A percentile compares a stretch with the other conserved stretches of the same genome.
Evolutionary conservation across 2,888 invertebrate species (phyloP).

Genomic region (Stenichneumon culpator): DNA sequence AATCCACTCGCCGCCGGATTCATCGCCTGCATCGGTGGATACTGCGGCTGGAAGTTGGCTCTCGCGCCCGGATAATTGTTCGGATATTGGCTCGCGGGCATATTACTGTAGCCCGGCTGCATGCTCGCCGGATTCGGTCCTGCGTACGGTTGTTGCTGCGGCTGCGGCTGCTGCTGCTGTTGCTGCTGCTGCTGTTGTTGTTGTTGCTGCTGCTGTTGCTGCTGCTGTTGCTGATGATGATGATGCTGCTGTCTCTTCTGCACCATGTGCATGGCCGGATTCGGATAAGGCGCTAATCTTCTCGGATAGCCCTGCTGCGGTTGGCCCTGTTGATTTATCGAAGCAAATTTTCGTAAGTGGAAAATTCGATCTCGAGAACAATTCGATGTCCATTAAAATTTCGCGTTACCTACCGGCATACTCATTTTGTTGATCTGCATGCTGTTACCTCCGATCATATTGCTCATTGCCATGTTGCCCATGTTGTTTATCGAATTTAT

Average conservation of each 20-base stretch:
- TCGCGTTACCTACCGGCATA: slow-evolving; percentile 87
- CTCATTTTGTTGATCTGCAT: slow-evolving; percentile 91
- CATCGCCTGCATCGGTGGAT: slow-evolving; percentile 86
- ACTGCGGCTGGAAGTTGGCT: slow-evolving; percentile 88
- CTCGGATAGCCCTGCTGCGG: slow-evolving; percentile 89
- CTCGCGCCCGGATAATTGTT: slow-evolving; percentile 75
- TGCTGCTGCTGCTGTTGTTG: slow-evolving; percentile 78
- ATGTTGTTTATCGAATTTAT: slow-evolving; percentile 86
- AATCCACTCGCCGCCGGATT: slow-evolving; percentile 77
- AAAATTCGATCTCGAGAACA: slow-evolving; percentile 48
- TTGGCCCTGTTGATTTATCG: slow-evolving; percentile 69
- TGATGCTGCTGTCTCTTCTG: slow-evolving; percentile 89
- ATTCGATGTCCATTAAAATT: slow-evolving; percentile 61
- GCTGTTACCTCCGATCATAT: slow-evolving; percentile 87
- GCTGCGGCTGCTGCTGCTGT: slow-evolving; percentile 76
- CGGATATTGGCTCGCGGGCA: slow-evolving; percentile 74
- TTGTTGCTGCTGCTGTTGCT: slow-evolving; percentile 82
- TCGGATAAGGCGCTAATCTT: slow-evolving; percentile 94
- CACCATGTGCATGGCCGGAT: slow-evolving; percentile 94
- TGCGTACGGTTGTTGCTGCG: slow-evolving; percentile 79
- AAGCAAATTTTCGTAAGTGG: neutral
- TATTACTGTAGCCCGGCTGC: slow-evolving; percentile 85
- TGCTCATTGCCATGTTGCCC: slow-evolving; percentile 88
- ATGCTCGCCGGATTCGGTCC: slow-evolving; percentile 84
- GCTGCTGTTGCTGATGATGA: slow-evolving; percentile 78